Base-by-base conservation (phyloP, 1,140 invertebrate genomes). In the Anadara kagoshimensis region DNA sequence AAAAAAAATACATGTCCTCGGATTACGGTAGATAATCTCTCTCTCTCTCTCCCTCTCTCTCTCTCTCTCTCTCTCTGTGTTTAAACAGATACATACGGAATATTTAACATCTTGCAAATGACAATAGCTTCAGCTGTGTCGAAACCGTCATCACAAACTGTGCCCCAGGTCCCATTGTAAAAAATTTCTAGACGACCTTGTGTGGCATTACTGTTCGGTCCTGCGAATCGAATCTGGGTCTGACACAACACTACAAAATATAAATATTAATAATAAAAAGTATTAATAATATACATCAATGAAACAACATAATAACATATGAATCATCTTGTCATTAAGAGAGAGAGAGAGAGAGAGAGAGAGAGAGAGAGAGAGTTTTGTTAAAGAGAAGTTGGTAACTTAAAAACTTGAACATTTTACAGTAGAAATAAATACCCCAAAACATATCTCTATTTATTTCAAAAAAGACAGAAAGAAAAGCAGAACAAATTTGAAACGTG, bases 71-170 rank as follows among this genome's bases (percentile, higher is more conserved):
- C 29, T 7, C 29, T 36, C 29, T 36, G 29, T 3, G 29, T 3
- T 36, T 1, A 64, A 24, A 16, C 1, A 36, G 4, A 8, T 54
- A 45, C 56, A 73, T 71, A 84, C 85, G 29, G 61, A 47, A 76
- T 83, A 59, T 74, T 74, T 4, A 86, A 75, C 41, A 68, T 53
- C 53, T 73, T 78, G 64, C 85, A 87, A 12, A 81, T 75, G 14
- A 87, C 85, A 36, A 74, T 64, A 18, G 80, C 85, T 12, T 78
- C 78, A 0, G 54, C 53, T 7, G 64, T 36, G 47, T 77, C 74
- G 70, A 77, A 83, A 4, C 26, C 29, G 56, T 84, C 82, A 62
- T 80, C 75, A 73, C 85, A 87, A 22, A 87, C 78, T 12, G 77
- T 79, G 5, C 84, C 83, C 76, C 78, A 84, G 8, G 18, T 61